phyloP scores from a whole-genome alignment of 2,888 invertebrate species.

The Listrodromus nycthemerus region DNA sequence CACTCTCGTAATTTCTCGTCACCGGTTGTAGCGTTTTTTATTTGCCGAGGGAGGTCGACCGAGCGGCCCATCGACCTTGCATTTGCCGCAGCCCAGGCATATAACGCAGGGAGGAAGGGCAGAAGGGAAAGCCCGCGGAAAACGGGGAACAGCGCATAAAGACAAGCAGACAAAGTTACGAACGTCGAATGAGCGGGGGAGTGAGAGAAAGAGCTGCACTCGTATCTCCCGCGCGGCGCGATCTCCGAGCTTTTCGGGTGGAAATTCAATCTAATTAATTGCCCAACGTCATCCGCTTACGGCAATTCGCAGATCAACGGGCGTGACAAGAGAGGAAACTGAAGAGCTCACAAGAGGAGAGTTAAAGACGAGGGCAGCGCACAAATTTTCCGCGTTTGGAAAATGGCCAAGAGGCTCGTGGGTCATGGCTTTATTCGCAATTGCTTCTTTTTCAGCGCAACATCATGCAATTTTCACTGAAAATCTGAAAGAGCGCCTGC shows the following conservation, averaged over 20 bases:
- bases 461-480: constrained; percentile 58
- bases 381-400: constrained; percentile 59
- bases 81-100: constrained; percentile 26
- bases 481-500: constrained; percentile 34
- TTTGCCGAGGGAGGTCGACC: constrained; percentile 56
- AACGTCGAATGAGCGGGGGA: constrained; percentile 35
- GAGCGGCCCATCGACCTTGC: constrained; percentile 50
- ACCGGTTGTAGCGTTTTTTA: constrained; percentile 63
- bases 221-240: constrained; percentile 40
- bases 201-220: constrained; percentile 21
- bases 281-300: constrained; percentile 72
- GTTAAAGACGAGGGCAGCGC: constrained; percentile 28
- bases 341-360: constrained; percentile 48
- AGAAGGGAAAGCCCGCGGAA: neutral
- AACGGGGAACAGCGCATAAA: constrained; percentile 1
- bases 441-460: constrained; percentile 52
- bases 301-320: constrained; percentile 76
- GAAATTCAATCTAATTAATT: constrained; percentile 80
- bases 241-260: constrained; percentile 64
- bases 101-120: constrained; percentile 18
- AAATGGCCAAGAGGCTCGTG: constrained; percentile 50
- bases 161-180: constrained; percentile 52
- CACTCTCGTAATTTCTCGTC: constrained; percentile 65
- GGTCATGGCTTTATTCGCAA: constrained; percentile 48
- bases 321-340: constrained; percentile 73